phyloP scores from a whole-genome alignment of 2,888 invertebrate genomes.

The Lottia scabra region DNA sequence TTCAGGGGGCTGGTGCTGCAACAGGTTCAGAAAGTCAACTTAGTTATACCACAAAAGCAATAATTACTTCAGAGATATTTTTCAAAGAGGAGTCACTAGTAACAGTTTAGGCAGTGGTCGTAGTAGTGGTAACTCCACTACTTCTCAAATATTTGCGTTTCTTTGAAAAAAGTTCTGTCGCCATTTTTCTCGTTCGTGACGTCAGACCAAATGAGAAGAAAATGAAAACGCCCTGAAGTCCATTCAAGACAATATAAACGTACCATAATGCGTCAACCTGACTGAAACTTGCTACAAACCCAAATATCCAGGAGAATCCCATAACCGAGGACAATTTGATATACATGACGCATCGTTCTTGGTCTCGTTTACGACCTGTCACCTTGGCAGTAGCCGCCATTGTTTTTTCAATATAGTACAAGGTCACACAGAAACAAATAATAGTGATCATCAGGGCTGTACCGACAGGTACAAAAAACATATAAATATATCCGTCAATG shows the following conservation, averaged over 20 bases:
- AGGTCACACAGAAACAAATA: constrained; percentile 26
- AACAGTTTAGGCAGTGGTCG: no score
- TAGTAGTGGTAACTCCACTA: no score
- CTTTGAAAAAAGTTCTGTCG: background rate
- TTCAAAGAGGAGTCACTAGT: no score
- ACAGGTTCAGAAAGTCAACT: no score
- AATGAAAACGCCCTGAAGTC: constrained; percentile 25
- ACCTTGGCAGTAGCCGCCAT: background rate
- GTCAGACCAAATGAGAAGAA: constrained; percentile 19
- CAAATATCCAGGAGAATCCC: constrained; percentile 27
- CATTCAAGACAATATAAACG: constrained; percentile 26
- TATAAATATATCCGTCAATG: background rate
- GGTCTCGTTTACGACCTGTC: constrained; percentile 8
- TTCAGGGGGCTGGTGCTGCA: no score
- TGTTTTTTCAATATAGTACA: constrained; percentile 9
- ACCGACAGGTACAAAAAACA: constrained; percentile 26
- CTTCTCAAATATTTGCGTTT: no score
- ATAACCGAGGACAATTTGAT: constrained; percentile 21
- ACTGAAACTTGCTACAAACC: constrained; percentile 24
- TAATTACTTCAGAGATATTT: no score
- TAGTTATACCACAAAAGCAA: no score
- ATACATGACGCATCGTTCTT: constrained; percentile 19
- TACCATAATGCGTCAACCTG: constrained; percentile 19
- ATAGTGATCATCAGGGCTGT: constrained; percentile 23
- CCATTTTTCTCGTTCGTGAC: background rate